Conservation (phyloP, 1,140 invertebrate genomes). For the Diorhabda elongata region DNA sequence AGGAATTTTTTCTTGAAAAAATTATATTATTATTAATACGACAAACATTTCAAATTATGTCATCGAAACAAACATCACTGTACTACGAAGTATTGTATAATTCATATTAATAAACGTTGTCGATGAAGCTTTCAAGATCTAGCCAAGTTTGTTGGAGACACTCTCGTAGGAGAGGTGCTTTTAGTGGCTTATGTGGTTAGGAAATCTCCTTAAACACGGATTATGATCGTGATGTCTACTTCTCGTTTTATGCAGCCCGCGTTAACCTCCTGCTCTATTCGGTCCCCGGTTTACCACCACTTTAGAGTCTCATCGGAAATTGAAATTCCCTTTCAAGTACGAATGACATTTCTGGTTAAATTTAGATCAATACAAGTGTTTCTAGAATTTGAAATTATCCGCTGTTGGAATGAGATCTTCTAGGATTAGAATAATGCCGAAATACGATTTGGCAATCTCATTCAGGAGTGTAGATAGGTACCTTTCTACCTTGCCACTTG, state of each 20-base stretch:
- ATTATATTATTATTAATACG: too few species aligned
- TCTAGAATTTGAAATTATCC: constrained; percentile 1
- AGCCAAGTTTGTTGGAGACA: constrained; percentile 9
- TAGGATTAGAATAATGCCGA: not conserved
- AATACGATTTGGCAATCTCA: not conserved
- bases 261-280: constrained; percentile 5
- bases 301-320: constrained; percentile 14
- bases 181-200: constrained; percentile 15
- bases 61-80: not conserved
- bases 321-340: constrained; percentile 17
- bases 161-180: constrained; percentile 7
- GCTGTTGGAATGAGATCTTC: not conserved
- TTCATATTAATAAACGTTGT: constrained; percentile 14
- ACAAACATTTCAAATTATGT: not conserved
- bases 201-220: constrained; percentile 16
- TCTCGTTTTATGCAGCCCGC: constrained; percentile 1
- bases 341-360: constrained; percentile 13
- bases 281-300: constrained; percentile 5
- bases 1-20: too few species aligned
- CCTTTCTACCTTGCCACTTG: not conserved
- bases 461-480: not conserved
- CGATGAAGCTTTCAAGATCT: constrained; percentile 13
- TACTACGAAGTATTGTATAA: constrained; percentile 4
- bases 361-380: constrained; percentile 14
- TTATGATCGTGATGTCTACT: constrained; percentile 15